Evolutionary conservation across 2,113 vertebrate species (phyloP).

Genomic region (Lagopus leucura): DNA sequence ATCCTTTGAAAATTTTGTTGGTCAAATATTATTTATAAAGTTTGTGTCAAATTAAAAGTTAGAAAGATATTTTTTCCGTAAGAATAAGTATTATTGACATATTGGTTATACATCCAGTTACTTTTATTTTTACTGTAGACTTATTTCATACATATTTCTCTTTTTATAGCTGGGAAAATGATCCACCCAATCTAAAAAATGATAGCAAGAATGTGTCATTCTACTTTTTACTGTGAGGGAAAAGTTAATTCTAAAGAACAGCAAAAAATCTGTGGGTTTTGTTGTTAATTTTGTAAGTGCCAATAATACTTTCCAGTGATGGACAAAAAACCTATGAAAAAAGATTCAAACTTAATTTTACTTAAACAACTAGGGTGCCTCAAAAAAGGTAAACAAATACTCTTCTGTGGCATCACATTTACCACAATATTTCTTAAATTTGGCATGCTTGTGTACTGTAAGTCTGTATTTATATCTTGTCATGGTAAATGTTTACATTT

Average conservation of each 20-base stretch:
- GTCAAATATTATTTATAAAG: not conserved
- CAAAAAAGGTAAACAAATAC: slow-evolving; percentile 49
- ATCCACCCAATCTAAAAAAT: not conserved
- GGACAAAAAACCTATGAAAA: slow-evolving; percentile 15
- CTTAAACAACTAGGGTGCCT: slow-evolving; percentile 36
- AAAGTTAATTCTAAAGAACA: not conserved
- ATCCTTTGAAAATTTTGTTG: not conserved
- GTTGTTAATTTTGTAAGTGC: slow-evolving; percentile 19
- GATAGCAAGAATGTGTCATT: not conserved
- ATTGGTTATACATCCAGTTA: not conserved
- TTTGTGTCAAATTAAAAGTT: not conserved
- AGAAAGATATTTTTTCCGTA: not conserved
- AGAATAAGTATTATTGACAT: not conserved
- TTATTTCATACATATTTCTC: not conserved
- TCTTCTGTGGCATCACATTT: slow-evolving; percentile 30
- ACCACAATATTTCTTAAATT: slow-evolving; percentile 45
- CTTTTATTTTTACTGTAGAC: not conserved
- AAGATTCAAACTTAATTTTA: slow-evolving; percentile 37
- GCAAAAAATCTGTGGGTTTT: slow-evolving; percentile 19
- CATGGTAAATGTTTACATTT: slow-evolving; percentile 27
- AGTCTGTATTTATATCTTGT: not conserved
- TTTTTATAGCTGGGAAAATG: slow-evolving; percentile 10
- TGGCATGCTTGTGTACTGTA: slow-evolving; percentile 3
- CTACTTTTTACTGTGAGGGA: not conserved
- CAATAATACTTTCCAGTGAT: slow-evolving; percentile 5